These are phyloP conservation scores for Lerista edwardsae DNA, from an alignment of 2,797 vertebrate genomes.

Conservation along the genomic window DNA sequence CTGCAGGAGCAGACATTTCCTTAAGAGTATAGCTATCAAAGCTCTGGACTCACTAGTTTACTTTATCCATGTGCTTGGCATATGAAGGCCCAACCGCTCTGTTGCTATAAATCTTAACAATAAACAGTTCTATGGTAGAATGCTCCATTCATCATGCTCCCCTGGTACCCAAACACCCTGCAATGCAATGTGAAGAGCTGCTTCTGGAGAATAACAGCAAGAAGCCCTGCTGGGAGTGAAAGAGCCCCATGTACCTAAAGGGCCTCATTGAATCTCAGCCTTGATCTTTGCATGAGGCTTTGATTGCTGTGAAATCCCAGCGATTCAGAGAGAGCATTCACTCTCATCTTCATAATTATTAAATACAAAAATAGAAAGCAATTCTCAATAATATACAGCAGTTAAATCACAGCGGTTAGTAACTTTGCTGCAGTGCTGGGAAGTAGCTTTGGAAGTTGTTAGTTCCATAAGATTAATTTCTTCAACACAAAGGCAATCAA, in stretches of 20 bases:
- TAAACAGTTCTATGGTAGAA: too few species aligned
- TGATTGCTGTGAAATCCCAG: background rate
- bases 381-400: conserved; percentile 14
- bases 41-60: background rate
- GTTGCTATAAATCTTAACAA: background rate
- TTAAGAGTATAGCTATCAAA: conserved; percentile 25
- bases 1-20: background rate
- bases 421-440: background rate
- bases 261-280: background rate
- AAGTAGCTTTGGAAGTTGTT: background rate
- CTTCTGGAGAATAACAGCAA: background rate
- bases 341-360: conserved; percentile 33
- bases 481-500: conserved; percentile 1
- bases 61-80: background rate
- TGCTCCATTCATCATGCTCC: too few species aligned
- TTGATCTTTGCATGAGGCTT: conserved; percentile 11
- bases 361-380: conserved; percentile 32
- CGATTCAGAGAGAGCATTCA: conserved; percentile 14
- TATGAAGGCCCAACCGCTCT: background rate
- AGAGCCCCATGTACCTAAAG: background rate
- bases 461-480: conserved; percentile 9
- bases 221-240: background rate
- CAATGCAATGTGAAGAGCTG: background rate
- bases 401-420: conserved; percentile 25
- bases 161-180: background rate